Evolutionary conservation across 2,888 invertebrate species (phyloP).

Genomic region (Cantharis rufa): DNA sequence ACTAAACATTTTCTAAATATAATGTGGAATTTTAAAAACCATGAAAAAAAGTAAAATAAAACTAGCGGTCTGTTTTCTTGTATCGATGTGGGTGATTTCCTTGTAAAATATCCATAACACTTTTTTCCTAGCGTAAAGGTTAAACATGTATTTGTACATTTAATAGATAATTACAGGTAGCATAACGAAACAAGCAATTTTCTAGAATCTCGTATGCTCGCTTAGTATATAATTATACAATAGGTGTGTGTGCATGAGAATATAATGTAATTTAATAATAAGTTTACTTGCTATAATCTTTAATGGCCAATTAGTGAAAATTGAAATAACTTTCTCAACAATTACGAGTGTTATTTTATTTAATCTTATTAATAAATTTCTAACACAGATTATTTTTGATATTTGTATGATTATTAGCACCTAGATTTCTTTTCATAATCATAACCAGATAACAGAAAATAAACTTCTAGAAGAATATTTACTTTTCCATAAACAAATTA

Average conservation of each 20-base stretch:
- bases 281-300: constrained; percentile 3
- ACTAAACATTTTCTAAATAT: neutral
- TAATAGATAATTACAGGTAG: constrained; percentile 41
- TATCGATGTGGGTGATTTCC: neutral
- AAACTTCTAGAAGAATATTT: no score
- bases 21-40: neutral
- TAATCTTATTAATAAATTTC: neutral
- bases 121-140: constrained; percentile 6
- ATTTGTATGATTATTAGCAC: no score
- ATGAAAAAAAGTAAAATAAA: neutral
- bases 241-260: constrained; percentile 19
- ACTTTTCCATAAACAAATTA: no score
- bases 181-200: constrained; percentile 25
- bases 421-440: no score
- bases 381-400: neutral
- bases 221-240: constrained; percentile 15
- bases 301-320: constrained; percentile 10
- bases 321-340: neutral
- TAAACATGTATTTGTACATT: constrained; percentile 37
- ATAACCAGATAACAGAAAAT: no score
- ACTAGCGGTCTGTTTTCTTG: neutral
- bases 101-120: neutral
- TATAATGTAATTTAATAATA: constrained; percentile 11
- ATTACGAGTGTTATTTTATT: neutral
- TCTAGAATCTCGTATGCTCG: constrained; percentile 16